phyloP scores from a whole-genome alignment of 2,888 invertebrate species.

The Orthosia gracilis region DNA sequence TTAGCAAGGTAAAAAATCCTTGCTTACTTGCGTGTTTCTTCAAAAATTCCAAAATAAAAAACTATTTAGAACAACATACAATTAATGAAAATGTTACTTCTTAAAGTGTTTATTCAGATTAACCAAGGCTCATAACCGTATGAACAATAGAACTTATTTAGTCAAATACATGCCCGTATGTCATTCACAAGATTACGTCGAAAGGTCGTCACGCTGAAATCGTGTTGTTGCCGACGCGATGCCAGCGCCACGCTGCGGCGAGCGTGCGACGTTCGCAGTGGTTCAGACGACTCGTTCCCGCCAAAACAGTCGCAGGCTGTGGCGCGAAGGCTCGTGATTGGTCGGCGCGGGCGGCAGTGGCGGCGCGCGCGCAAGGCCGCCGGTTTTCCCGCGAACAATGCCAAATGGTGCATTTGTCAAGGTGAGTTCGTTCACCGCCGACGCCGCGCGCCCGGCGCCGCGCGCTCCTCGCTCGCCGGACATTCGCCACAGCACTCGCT shows the following conservation, averaged over 20 bases:
- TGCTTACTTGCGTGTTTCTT: background rate
- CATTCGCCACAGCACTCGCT: slow-evolving; percentile 83
- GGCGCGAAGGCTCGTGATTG: slow-evolving; percentile 89
- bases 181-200: slow-evolving; percentile 79
- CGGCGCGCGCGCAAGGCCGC: slow-evolving; percentile 90
- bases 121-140: slow-evolving; percentile 22
- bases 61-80: background rate
- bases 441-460: slow-evolving; percentile 84
- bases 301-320: slow-evolving; percentile 89
- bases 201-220: slow-evolving; percentile 82
- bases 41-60: background rate
- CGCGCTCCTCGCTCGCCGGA: slow-evolving; percentile 75
- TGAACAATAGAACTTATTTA: slow-evolving; percentile 62
- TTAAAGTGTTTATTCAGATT: slow-evolving; percentile 15
- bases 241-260: slow-evolving; percentile 75
- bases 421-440: slow-evolving; percentile 91
- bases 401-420: slow-evolving; percentile 92
- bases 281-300: slow-evolving; percentile 78
- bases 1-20: background rate
- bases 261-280: slow-evolving; percentile 70
- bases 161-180: slow-evolving; percentile 73
- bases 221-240: slow-evolving; percentile 74
- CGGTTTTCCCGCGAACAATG: slow-evolving; percentile 91
- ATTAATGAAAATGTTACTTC: background rate
- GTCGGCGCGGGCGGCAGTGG: slow-evolving; percentile 78